Evolutionary conservation across 2,113 vertebrate genomes (phyloP).

Genomic region (Amphiprion ocellaris): DNA sequence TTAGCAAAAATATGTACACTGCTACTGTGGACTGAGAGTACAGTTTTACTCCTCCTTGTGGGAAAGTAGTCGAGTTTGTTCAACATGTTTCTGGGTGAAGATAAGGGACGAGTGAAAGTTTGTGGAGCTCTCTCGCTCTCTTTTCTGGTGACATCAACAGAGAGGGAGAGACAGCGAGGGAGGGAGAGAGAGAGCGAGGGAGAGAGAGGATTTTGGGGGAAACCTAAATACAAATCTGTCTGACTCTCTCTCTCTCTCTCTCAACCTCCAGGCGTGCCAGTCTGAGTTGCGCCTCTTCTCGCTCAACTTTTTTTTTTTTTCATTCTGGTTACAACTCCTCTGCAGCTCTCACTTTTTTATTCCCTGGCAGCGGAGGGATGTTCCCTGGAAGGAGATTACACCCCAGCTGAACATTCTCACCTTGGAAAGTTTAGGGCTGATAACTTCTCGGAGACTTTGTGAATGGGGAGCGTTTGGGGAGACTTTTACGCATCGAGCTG

Average conservation of each 20-base stretch:
- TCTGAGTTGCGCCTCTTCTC: slow-evolving; percentile 74
- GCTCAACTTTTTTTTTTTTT: slow-evolving; percentile 66
- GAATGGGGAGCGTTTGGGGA: slow-evolving; percentile 55
- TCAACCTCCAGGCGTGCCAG: slow-evolving; percentile 70
- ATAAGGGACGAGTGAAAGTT: slow-evolving; percentile 68
- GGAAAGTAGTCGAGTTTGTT: slow-evolving; percentile 50
- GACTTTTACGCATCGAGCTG: slow-evolving; percentile 67
- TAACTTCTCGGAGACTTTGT: slow-evolving; percentile 50
- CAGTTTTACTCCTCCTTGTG: slow-evolving; percentile 33
- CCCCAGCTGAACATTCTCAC: slow-evolving; percentile 62
- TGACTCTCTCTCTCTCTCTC: slow-evolving; percentile 56
- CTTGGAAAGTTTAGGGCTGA: slow-evolving; percentile 50
- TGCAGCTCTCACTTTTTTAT: slow-evolving; percentile 60
- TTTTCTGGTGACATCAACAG: slow-evolving; percentile 84
- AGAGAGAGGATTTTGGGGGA: slow-evolving; percentile 82
- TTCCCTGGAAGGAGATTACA: slow-evolving; percentile 61
- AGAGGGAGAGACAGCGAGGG: slow-evolving; percentile 15
- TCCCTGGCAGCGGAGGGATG: slow-evolving; percentile 64
- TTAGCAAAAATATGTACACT: slow-evolving; percentile 6
- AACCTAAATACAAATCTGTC: slow-evolving; percentile 75
- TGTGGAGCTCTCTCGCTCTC: slow-evolving; percentile 28
- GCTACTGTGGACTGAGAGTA: slow-evolving; percentile 5
- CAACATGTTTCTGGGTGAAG: slow-evolving; percentile 28
- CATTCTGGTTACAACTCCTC: slow-evolving; percentile 54
- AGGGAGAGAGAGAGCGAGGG: slow-evolving; percentile 29